These are phyloP conservation scores for Zapornia atra DNA, from an alignment of 2,113 vertebrate genomes.

Conservation along the genomic window DNA sequence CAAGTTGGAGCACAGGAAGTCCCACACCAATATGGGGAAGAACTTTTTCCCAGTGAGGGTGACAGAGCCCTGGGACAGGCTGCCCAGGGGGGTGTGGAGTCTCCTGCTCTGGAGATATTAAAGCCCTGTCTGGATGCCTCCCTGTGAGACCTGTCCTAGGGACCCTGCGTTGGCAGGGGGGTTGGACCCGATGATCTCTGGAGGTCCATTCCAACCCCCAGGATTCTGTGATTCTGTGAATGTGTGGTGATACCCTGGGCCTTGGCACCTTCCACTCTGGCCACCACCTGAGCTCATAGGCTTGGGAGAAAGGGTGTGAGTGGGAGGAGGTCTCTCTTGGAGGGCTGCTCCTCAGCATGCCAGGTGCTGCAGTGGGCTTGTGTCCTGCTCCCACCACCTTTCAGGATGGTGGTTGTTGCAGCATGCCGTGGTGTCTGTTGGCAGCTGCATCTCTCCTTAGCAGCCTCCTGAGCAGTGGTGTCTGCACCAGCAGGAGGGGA, in stretches of 20 bases:
- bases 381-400: fast-evolving
- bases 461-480: background rate
- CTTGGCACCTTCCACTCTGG: background rate
- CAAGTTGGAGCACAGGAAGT: no score
- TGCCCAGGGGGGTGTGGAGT: no score
- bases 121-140: no score
- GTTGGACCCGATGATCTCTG: no score
- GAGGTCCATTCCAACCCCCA: no score
- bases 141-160: no score
- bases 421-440: background rate
- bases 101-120: no score
- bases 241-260: background rate
- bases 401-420: background rate
- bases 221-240: no score
- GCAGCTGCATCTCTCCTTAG: background rate
- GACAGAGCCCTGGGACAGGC: no score
- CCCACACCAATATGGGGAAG: no score
- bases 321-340: background rate
- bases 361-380: background rate
- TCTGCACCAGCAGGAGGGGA: background rate
- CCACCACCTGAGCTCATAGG: background rate
- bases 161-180: no score
- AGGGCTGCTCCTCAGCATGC: background rate
- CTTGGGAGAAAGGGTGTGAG: background rate
- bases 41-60: no score